Evolutionary conservation across 2,797 vertebrate genomes (phyloP).

Genomic region (Megaceryle alcyon): DNA sequence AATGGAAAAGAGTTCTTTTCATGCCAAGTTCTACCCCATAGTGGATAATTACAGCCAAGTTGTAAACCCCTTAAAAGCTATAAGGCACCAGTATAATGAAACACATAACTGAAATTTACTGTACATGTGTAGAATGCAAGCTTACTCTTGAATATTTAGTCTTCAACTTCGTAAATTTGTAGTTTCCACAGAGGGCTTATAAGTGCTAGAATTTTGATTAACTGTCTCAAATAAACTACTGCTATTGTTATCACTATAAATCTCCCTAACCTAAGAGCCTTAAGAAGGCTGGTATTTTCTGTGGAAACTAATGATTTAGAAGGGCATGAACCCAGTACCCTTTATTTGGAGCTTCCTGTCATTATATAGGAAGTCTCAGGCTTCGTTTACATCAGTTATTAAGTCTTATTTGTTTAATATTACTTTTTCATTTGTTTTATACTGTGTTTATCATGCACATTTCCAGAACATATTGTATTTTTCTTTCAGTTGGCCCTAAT

Average conservation of each 20-base stretch:
- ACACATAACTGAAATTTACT: constrained; percentile 71
- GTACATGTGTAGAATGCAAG: constrained; percentile 33
- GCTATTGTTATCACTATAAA: constrained; percentile 58
- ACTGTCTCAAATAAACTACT: constrained; percentile 65
- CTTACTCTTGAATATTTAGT: constrained; percentile 50
- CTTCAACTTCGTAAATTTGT: constrained; percentile 52
- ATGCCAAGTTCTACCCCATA: constrained; percentile 33
- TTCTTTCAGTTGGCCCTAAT: not conserved
- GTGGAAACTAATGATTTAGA: constrained; percentile 32
- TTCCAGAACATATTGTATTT: not conserved
- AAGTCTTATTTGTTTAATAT: constrained; percentile 27
- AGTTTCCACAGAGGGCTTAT: constrained; percentile 57
- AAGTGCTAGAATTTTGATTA: constrained; percentile 72
- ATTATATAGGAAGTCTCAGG: not conserved
- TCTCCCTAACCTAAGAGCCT: constrained; percentile 9
- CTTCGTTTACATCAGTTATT: not conserved
- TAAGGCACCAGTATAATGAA: constrained; percentile 63
- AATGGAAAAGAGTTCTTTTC: constrained; percentile 58
- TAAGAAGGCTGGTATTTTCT: constrained; percentile 10
- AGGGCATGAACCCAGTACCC: not conserved
- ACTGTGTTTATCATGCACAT: not conserved
- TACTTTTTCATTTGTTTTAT: constrained; percentile 15
- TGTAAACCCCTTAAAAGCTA: constrained; percentile 44
- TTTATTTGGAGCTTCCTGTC: constrained; percentile 43
- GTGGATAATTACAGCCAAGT: constrained; percentile 20